Evolutionary conservation across 2,113 vertebrate genomes (phyloP), one percentile per base, ranked within the genome.

Genomic region (Oncorhynchus clarkii): DNA sequence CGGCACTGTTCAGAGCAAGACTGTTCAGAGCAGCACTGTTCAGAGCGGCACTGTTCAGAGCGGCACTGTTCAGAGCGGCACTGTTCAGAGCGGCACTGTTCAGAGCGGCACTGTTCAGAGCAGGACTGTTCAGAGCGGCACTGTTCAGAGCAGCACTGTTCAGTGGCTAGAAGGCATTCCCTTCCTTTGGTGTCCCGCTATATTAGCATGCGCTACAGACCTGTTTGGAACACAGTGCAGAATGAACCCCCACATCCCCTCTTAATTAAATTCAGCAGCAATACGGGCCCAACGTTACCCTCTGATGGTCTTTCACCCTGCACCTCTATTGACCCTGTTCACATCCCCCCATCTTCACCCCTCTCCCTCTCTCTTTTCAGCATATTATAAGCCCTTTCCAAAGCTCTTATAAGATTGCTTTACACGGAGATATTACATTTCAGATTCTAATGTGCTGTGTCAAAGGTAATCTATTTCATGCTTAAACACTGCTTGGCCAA

Each of bases 121-220:
- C 29, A 0, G 29, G 0, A 29, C 29, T 29, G 29, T 29, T 29
- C 29, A 27, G 26, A 27, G 26, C 26, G 2, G 26, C 26, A 31
- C 29, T 31, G 29, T 31, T 31, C 29, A 31, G 29, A 31, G 29
- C 29, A 1, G 49, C 49, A 54, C 4, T 13, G 49, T 11, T 45
- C 39, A 45, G 39, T 11, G 39, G 9, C 39, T 45, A 45, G 39
- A 45, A 45, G 39, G 5, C 16, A 18, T 54, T 54, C 51, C 16
- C 48, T 31, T 27, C 24, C 67, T 73, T 31, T 67, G 72, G 51
- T 76, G 27, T 68, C 26, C 80, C 74, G 67, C 6, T 0, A n/a
- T 72, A 86, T 87, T 77, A 87, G 26, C 73, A 85, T 87, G 51
- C 62, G 13, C 22, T 62, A n/a, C 74, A 72, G 60, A 26, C 73